These are phyloP conservation scores for Helarctos malayanus DNA, from an alignment of 2,797 vertebrate species.

Conservation along the genomic window DNA sequence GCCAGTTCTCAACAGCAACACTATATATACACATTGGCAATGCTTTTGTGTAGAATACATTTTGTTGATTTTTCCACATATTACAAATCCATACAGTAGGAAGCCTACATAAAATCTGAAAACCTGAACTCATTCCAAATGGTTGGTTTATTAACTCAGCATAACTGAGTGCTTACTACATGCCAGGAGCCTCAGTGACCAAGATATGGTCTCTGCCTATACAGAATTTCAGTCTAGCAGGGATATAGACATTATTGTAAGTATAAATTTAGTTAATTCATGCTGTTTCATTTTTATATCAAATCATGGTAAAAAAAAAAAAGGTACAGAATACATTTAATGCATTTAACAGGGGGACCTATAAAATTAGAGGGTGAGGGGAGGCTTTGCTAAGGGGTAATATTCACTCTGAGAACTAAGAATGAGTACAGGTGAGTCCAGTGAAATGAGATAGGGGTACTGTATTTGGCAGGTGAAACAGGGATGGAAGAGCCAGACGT, in stretches of 20 bases:
- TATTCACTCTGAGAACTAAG: neutral
- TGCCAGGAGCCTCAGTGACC: neutral
- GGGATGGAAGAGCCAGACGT: neutral
- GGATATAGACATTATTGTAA: neutral
- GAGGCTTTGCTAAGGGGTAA: neutral
- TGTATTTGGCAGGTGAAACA: neutral
- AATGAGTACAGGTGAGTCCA: neutral
- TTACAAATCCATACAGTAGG: neutral
- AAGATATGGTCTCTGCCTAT: neutral
- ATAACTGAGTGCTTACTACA: neutral
- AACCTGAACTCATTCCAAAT: neutral
- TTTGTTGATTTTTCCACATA: slow-evolving; percentile 31
- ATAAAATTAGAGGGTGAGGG: neutral
- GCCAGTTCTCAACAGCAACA: slow-evolving; percentile 6
- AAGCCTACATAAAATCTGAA: slow-evolving; percentile 50
- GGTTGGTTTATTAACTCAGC: neutral
- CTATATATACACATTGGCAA: neutral
- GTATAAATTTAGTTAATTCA: slow-evolving; percentile 25
- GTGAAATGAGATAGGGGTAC: neutral
- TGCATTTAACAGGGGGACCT: neutral
- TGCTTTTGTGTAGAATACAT: neutral
- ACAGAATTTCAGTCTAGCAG: slow-evolving; percentile 6
- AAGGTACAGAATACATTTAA: neutral
- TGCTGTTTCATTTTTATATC: slow-evolving; percentile 8
- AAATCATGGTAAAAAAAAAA: neutral